These are phyloP conservation scores for Cheiracanthium punctorium DNA, from an alignment of 2,888 invertebrate genomes.

Conservation along the genomic window DNA sequence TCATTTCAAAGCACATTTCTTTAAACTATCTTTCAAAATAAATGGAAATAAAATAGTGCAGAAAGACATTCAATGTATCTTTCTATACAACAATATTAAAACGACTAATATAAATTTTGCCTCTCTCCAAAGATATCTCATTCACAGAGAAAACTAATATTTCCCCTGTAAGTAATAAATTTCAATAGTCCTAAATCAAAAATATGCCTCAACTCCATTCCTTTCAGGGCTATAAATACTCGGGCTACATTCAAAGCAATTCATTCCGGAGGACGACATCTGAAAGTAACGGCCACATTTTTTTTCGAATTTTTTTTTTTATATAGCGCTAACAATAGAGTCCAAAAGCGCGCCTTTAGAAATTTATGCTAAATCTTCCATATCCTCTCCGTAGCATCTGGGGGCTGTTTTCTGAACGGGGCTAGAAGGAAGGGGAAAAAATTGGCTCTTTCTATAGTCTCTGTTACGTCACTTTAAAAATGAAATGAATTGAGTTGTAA, in stretches of 20 bases:
- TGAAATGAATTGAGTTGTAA: not conserved
- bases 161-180: not conserved
- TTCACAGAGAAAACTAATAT: not conserved
- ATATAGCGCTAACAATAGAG: not conserved
- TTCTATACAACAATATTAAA: too few species aligned
- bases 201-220: not conserved
- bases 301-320: not conserved
- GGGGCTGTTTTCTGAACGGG: not conserved
- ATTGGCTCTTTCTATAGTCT: not conserved
- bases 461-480: not conserved
- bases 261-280: not conserved
- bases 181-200: not conserved
- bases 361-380: constrained; percentile 3
- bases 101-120: too few species aligned
- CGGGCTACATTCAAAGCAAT: not conserved
- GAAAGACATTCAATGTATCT: too few species aligned
- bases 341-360: not conserved
- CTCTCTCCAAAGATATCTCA: too few species aligned
- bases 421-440: not conserved
- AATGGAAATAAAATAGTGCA: too few species aligned
- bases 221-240: not conserved
- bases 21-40: too few species aligned
- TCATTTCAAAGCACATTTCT: too few species aligned
- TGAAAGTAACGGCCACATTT: not conserved
- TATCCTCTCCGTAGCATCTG: not conserved